Evolutionary conservation across 2,113 vertebrate genomes (phyloP).

Genomic region (Sylvilagus bachmani): DNA sequence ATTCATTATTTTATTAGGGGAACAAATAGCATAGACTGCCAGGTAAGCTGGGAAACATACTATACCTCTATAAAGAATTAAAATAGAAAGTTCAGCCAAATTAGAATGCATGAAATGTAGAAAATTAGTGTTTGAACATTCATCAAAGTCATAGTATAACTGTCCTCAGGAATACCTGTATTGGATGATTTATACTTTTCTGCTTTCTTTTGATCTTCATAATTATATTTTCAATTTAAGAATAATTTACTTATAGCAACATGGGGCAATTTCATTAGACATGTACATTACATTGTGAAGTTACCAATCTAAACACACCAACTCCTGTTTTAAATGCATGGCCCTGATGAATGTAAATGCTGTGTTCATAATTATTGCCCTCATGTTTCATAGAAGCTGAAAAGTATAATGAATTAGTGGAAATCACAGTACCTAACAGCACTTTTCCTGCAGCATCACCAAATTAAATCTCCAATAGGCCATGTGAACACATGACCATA

Average conservation of each 20-base stretch:
- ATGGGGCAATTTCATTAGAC: constrained; percentile 28
- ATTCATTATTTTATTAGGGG: background rate
- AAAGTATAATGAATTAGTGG: background rate
- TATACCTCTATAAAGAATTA: background rate
- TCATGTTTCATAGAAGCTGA: constrained; percentile 8
- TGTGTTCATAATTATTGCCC: constrained; percentile 56
- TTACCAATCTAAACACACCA: constrained; percentile 38
- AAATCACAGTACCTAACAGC: background rate
- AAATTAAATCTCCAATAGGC: constrained; percentile 6
- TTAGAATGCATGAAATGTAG: background rate
- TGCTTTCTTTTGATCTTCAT: constrained; percentile 54
- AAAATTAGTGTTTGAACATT: constrained; percentile 59
- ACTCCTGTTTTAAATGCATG: constrained; percentile 52
- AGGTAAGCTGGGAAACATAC: background rate
- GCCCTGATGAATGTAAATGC: constrained; percentile 38
- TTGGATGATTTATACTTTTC: constrained; percentile 61
- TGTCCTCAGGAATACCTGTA: constrained; percentile 39
- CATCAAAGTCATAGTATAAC: background rate
- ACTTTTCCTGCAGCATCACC: background rate
- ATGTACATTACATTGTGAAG: constrained; percentile 60
- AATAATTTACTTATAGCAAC: constrained; percentile 55
- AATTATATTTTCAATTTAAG: constrained; percentile 67
- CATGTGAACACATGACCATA: background rate
- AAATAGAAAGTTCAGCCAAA: constrained; percentile 60
- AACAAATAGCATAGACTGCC: background rate